Evolutionary conservation across 2,797 vertebrate species (phyloP), one percentile per base, ranked within the genome.

Genomic region (Alca torda): DNA sequence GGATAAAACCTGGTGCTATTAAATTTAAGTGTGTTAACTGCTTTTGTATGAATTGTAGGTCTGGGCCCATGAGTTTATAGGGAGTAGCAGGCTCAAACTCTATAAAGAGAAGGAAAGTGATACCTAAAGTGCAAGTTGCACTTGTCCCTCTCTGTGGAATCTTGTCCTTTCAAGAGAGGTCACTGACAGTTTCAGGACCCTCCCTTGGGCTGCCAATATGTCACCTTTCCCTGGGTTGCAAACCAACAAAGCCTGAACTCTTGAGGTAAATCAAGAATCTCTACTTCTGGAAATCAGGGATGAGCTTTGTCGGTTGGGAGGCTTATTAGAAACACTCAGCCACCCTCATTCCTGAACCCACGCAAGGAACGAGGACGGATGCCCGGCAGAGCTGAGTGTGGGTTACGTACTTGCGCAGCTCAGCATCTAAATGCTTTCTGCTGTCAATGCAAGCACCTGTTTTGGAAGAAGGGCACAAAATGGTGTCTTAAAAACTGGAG

Each of bases 321-420:
- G 21, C 24, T 75, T 53, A 23, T 61, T 79, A 54, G 45, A 82
- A 84, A 65, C 21, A 54, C 24, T 84, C 33, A 60, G 13, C 14
- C 30, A 41, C 13, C 41, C 82, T 80, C 51, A 13, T 51, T 89
- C 45, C 83, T 77, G 37, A n/a, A 37, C 24, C 10, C 18, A 28
- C 0, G 0, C 8, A 13, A 79, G n/a, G 86, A 50, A 53, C 1
- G 4, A 60, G 57, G 60, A 35, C 0, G 4, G 25, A 48, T 57
- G 33, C 51, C 56, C 63, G 74, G 45, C 28, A 80, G 60, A 90
- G 57, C 56, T 95, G 54, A 84, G 35, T 19, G 5, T 11, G 59
- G 23, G 5, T 85, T 79, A 78, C 1, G 2, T 43, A 21, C 45
- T 90, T 82, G 45, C 10, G 5, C 56, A 74, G 50, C 41, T 75